Evolutionary conservation across 2,113 vertebrate species (phyloP).

Genomic region (Catharus minimus): DNA sequence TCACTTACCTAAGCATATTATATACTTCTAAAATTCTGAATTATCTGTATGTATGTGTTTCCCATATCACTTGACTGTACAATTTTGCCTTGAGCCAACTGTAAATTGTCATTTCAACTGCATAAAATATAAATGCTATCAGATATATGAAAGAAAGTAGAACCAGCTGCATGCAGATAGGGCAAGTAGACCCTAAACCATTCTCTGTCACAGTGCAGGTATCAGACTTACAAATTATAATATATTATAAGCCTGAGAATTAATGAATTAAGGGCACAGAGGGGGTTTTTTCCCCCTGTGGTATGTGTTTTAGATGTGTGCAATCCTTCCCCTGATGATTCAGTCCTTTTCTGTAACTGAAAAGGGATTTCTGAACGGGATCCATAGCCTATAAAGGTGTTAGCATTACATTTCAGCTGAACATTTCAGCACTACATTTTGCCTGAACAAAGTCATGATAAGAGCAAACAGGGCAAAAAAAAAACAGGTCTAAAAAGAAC

Average conservation of each 20-base stretch:
- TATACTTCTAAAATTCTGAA: no score
- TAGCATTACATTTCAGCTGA: neutral
- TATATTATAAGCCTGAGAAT: neutral
- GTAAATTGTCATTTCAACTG: neutral
- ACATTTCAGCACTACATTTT: no score
- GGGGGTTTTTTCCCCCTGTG: rapidly evolving
- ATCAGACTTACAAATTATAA: neutral
- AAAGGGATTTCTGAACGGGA: neutral
- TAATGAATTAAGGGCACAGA: neutral
- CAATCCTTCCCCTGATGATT: neutral
- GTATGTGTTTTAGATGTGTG: neutral
- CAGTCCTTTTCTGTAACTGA: neutral
- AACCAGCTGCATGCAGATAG: neutral
- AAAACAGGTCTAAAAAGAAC: neutral
- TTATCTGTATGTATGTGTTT: no score
- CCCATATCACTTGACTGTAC: neutral
- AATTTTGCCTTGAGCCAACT: neutral
- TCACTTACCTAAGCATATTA: no score
- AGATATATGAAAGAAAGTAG: neutral
- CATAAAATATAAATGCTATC: neutral
- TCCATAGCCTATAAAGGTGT: neutral
- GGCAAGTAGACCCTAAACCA: neutral
- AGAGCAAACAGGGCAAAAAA: neutral
- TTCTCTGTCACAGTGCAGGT: neutral
- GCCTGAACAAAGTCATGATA: neutral